A percentile compares a stretch with the other conserved stretches of the same genome.
These are phyloP conservation scores for Todiramphus saurophagus DNA, from an alignment of 2,113 vertebrate genomes.

Conservation along the genomic window DNA sequence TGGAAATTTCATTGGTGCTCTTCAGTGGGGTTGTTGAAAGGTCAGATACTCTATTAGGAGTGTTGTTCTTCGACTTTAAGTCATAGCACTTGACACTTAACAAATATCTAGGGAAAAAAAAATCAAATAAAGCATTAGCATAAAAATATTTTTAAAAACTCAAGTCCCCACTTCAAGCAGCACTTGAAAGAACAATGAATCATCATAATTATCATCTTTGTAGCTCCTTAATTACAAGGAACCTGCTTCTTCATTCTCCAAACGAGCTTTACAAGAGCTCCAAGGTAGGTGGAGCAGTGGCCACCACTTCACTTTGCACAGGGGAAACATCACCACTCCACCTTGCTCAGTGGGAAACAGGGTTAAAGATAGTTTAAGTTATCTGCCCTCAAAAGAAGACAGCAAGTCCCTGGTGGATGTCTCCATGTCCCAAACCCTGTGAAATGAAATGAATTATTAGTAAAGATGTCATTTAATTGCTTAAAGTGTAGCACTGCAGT, in stretches of 20 bases:
- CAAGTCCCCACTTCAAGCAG: background rate
- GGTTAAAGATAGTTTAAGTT: background rate
- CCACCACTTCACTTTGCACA: background rate
- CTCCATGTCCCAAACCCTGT: background rate
- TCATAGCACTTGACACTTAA: background rate
- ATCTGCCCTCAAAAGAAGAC: background rate
- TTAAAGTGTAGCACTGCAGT: background rate
- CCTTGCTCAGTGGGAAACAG: background rate
- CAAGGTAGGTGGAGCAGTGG: background rate
- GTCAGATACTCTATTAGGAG: constrained; percentile 15
- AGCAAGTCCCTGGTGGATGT: background rate
- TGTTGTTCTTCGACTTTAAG: background rate
- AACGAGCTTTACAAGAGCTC: background rate
- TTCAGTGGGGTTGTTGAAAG: constrained; percentile 19
- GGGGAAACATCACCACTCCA: background rate
- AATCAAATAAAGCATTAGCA: background rate
- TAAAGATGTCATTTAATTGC: background rate
- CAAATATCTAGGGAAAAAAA: background rate
- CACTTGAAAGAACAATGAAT: background rate
- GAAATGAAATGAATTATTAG: background rate
- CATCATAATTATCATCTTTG: background rate
- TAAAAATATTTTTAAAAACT: background rate
- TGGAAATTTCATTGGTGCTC: background rate
- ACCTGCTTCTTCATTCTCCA: background rate
- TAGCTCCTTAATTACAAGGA: background rate